Evolutionary conservation across 2,888 invertebrate species (phyloP), one percentile per base, ranked within the genome.

Genomic region (Andrena hattorfiana): DNA sequence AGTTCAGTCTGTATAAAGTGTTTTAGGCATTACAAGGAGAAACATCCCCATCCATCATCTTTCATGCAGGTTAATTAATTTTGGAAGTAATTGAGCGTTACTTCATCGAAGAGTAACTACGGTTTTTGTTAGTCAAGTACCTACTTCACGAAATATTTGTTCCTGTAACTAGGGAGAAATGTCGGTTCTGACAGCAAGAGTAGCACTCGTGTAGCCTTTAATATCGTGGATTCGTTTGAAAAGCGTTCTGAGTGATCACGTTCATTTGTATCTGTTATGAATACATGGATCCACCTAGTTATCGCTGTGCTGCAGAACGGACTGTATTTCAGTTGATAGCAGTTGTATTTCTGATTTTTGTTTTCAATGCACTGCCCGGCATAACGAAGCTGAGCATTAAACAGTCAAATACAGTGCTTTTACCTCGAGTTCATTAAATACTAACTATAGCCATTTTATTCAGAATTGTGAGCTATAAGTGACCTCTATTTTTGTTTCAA

Each of bases 291-390:
- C 32, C 62, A 60, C 69, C 63, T 51, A 63, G 59, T 82, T 82
- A 78, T 84, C 70, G 78, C 64, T 56, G 82, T 51, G 64, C 83
- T 81, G 87, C 87, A 80, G 79, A 78, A 84, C 83, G 81, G 76
- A 85, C 87, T 87, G 88, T 86, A 87, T 83, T 86, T 85, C 85
- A 86, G 85, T 88, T 85, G 85, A 88, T 88, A 86, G 75, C 77
- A 84, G 81, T 80, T 87, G 86, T 78, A 84, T 77, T 83, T 81
- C 74, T 66, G 70, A 74, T 79, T 80, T 84, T 79, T 71, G 32
- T 66, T 62, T 62, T n/a, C 68, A 74, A 74, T 69, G 32, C 68
- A 69, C 35, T 54, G 42, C 20, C 68, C 26, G 74, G 64, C 23
- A 35, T 78, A 74, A 64, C 68, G 49, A 59, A 78, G 62, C 20